Conservation (phyloP, 2,113 vertebrate genomes). For the Sturnira hondurensis region DNA sequence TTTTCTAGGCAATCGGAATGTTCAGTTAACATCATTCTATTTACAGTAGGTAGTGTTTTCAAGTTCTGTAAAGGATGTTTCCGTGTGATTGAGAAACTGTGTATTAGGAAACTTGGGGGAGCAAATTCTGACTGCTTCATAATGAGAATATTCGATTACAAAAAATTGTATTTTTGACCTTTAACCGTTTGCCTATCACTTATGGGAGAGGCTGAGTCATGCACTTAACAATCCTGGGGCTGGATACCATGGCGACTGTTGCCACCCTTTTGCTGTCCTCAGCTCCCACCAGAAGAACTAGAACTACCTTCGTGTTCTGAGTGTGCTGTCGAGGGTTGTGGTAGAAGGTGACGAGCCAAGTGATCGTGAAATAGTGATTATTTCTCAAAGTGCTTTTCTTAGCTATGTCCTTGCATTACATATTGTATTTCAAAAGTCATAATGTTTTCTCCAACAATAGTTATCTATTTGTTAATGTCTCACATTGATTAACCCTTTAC, state of each 20-base stretch:
- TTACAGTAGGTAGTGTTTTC: neutral
- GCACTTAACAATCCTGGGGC: neutral
- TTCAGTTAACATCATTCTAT: neutral
- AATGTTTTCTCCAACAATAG: neutral
- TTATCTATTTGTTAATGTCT: neutral
- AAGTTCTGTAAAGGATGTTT: neutral
- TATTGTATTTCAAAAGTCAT: neutral
- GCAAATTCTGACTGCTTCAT: slow-evolving; percentile 1
- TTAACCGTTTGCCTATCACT: neutral
- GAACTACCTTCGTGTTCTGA: neutral
- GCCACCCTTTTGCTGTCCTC: neutral
- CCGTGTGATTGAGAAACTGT: neutral
- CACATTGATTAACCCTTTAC: neutral
- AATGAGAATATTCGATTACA: neutral
- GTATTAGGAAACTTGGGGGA: neutral
- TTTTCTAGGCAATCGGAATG: neutral
- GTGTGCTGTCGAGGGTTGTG: neutral
- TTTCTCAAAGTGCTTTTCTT: neutral
- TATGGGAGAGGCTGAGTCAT: neutral
- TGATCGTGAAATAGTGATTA: neutral
- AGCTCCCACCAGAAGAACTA: neutral
- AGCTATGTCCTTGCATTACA: neutral
- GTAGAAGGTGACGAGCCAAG: neutral
- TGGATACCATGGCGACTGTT: neutral
- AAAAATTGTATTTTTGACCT: neutral